Percentiles rank a stretch among this genome's conserved stretches.
phyloP scores from a whole-genome alignment of 2,888 invertebrate species.

The Cistogaster globosa region DNA sequence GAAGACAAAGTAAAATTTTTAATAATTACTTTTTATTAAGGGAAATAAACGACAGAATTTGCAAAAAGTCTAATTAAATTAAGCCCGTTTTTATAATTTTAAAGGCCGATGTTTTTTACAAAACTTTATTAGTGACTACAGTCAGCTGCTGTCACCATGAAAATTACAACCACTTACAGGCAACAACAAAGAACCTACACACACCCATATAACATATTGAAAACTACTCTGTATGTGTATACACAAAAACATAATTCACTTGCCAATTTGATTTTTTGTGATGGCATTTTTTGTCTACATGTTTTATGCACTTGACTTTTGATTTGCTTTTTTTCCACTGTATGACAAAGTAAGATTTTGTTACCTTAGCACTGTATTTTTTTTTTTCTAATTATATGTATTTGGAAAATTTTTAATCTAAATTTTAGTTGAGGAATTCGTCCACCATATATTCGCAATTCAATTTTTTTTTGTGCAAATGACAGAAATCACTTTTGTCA shows the following conservation, averaged over 20 bases:
- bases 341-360: background rate
- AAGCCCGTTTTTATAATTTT: too few relatives aligned
- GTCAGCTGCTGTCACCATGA: constrained; percentile 14
- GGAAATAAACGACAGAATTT: too few relatives aligned
- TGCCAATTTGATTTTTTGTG: constrained; percentile 63
- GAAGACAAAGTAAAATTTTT: too few relatives aligned
- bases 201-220: constrained; percentile 26
- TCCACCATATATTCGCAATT: constrained; percentile 59
- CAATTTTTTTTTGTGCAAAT: constrained; percentile 40
- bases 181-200: constrained; percentile 48
- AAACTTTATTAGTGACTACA: background rate
- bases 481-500: background rate
- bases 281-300: constrained; percentile 62
- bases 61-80: too few relatives aligned
- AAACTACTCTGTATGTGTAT: constrained; percentile 32
- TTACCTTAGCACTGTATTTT: background rate
- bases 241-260: constrained; percentile 55
- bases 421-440: constrained; percentile 51
- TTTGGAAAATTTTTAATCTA: constrained; percentile 5
- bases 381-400: background rate
- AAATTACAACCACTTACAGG: constrained; percentile 31
- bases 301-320: constrained; percentile 56
- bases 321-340: background rate
- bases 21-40: too few relatives aligned
- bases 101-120: too few relatives aligned